Evolutionary conservation across 1,140 invertebrate genomes (phyloP).

Genomic region (Achatina immaculata): DNA sequence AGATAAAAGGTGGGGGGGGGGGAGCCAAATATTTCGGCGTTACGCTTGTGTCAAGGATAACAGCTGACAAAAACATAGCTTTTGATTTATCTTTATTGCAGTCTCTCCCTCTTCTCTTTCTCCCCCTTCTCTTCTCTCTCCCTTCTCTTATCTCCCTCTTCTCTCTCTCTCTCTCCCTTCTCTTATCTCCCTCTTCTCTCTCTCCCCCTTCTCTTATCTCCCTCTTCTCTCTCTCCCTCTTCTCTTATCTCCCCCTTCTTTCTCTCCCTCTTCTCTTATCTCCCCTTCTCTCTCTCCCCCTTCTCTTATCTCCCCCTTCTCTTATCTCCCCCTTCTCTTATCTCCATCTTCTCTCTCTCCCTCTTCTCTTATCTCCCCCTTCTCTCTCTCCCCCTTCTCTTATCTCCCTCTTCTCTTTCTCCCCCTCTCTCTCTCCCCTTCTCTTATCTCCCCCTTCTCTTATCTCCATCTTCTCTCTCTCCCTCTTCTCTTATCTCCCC

Average conservation of each 20-base stretch:
- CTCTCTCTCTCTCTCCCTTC: background rate
- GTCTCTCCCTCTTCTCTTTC: background rate
- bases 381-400: too few species aligned
- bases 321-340: too few species aligned
- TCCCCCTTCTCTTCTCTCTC: slow-evolving; percentile 5
- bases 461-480: background rate
- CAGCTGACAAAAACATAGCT: too few species aligned
- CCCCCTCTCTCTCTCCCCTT: too few species aligned
- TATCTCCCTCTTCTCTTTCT: too few species aligned
- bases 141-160: background rate
- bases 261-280: background rate
- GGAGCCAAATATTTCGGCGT: too few species aligned
- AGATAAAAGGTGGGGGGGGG: too few species aligned
- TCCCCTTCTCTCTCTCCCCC: background rate
- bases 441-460: background rate
- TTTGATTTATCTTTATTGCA: too few species aligned
- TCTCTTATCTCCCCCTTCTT: background rate
- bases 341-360: too few species aligned
- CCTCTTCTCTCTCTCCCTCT: background rate
- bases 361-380: too few species aligned
- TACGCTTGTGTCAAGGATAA: too few species aligned
- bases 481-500: too few species aligned
- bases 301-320: background rate
- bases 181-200: slow-evolving; percentile 1
- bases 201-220: background rate